These are phyloP conservation scores for Cristatella mucedo DNA, from an alignment of 2,888 invertebrate species.

Conservation along the genomic window DNA sequence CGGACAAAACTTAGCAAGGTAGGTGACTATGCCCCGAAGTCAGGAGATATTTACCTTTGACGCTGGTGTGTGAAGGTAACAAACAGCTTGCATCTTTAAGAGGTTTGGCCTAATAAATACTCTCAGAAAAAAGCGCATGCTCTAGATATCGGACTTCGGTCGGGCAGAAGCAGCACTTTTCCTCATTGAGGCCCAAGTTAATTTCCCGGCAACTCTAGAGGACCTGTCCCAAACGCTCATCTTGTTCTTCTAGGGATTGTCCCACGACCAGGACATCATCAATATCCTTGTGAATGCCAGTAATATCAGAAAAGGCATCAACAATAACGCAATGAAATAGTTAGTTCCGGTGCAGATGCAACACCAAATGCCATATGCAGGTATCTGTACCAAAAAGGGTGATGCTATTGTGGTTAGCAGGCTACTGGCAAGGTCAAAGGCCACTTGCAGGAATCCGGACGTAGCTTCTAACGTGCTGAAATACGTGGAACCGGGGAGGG, in stretches of 20 bases:
- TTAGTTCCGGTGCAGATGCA: not conserved
- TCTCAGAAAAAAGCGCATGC: not conserved
- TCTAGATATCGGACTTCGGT: constrained; percentile 1
- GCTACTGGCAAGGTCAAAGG: not conserved
- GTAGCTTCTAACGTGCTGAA: not conserved
- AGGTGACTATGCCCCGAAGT: not conserved
- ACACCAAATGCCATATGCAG: not conserved
- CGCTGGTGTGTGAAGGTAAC: not conserved
- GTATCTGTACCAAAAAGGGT: not conserved
- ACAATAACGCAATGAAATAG: too few relatives aligned
- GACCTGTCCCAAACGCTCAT: not conserved
- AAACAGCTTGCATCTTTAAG: not conserved
- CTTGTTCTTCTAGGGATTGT: not conserved
- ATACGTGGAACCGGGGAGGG: not conserved
- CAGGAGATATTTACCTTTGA: not conserved
- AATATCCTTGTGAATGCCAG: not conserved
- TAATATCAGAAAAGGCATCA: too few relatives aligned
- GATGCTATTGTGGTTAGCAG: constrained; percentile 1
- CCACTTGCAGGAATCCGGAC: not conserved
- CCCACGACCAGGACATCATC: constrained; percentile 1
- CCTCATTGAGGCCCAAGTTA: constrained; percentile 1
- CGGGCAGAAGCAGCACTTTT: not conserved
- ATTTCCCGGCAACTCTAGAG: not conserved
- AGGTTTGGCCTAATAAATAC: not conserved
- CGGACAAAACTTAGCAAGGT: not conserved